These are phyloP conservation scores for Cydia pomonella DNA, from an alignment of 1,140 invertebrate species.

Conservation along the genomic window DNA sequence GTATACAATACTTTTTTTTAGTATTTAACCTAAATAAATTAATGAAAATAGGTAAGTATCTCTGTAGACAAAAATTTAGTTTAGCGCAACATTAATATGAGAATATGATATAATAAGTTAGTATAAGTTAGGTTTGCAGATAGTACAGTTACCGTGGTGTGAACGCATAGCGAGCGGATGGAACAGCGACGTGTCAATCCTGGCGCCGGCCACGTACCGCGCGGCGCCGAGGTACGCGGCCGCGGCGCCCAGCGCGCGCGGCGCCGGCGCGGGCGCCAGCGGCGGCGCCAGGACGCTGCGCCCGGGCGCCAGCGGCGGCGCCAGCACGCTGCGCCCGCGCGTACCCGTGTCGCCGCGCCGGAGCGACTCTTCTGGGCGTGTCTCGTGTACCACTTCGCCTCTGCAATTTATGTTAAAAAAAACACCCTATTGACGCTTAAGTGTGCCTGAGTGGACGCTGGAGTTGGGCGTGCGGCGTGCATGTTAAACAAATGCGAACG, in stretches of 20 bases:
- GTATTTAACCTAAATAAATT: no score
- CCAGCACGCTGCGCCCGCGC: slow-evolving; percentile 23
- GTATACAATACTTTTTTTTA: no score
- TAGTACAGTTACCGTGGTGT: slow-evolving; percentile 50
- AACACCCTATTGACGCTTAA: not conserved
- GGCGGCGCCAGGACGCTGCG: not conserved
- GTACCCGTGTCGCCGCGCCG: not conserved
- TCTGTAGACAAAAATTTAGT: no score
- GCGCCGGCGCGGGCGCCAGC: slow-evolving; percentile 35
- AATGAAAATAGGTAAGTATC: no score
- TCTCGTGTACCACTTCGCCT: slow-evolving; percentile 55
- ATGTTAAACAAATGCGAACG: no score
- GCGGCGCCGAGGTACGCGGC: slow-evolving; percentile 64
- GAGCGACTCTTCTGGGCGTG: slow-evolving; percentile 40
- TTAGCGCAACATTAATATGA: no score
- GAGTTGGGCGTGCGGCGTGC: not conserved
- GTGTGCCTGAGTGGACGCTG: no score
- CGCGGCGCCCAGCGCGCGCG: slow-evolving; percentile 47
- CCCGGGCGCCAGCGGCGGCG: slow-evolving; percentile 12
- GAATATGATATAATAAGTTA: no score
- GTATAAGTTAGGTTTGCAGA: no score
- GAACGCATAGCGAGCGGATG: slow-evolving; percentile 53
- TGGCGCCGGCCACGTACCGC: slow-evolving; percentile 62
- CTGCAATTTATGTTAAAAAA: slow-evolving; percentile 37
- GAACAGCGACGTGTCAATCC: slow-evolving; percentile 67